phyloP scores from a whole-genome alignment of 2,797 vertebrate species.

The Pangasius krempfi region DNA sequence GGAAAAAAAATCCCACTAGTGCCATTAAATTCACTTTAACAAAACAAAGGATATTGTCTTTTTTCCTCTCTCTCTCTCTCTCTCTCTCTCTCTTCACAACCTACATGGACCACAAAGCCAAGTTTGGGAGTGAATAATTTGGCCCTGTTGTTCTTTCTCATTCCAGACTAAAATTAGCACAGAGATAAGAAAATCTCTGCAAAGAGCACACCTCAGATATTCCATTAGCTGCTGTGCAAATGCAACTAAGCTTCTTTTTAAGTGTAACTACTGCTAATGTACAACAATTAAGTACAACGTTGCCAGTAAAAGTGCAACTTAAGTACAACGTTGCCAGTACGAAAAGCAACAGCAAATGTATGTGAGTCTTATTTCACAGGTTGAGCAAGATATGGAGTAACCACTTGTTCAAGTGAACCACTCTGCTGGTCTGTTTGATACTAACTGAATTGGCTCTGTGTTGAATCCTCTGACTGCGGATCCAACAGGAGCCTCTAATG shows the following conservation, averaged over 20 bases:
- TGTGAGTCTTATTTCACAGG: not conserved
- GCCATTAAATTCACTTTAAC: conserved; percentile 8
- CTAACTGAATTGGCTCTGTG: not conserved
- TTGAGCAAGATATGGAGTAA: not conserved
- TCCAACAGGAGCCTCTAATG: conserved; percentile 34
- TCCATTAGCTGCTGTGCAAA: conserved; percentile 66
- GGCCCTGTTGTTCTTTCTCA: conserved; percentile 32
- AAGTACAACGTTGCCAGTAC: not conserved
- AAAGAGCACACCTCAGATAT: conserved; percentile 47
- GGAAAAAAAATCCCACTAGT: conserved; percentile 27
- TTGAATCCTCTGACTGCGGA: not conserved
- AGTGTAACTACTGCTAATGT: conserved; percentile 10
- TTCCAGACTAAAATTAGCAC: conserved; percentile 53
- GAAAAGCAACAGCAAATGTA: not conserved
- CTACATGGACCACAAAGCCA: conserved; percentile 8
- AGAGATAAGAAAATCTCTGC: conserved; percentile 51
- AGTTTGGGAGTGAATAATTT: conserved; percentile 20
- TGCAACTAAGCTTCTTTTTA: conserved; percentile 57
- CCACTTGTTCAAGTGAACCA: conserved; percentile 16
- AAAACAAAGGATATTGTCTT: conserved; percentile 4
- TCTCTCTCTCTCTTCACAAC: not conserved
- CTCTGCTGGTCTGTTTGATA: not conserved
- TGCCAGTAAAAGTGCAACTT: not conserved
- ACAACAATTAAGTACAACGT: not conserved
- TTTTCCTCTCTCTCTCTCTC: not conserved